phyloP scores from a whole-genome alignment of 2,888 invertebrate genomes.

The Macrosiphum euphorbiae region DNA sequence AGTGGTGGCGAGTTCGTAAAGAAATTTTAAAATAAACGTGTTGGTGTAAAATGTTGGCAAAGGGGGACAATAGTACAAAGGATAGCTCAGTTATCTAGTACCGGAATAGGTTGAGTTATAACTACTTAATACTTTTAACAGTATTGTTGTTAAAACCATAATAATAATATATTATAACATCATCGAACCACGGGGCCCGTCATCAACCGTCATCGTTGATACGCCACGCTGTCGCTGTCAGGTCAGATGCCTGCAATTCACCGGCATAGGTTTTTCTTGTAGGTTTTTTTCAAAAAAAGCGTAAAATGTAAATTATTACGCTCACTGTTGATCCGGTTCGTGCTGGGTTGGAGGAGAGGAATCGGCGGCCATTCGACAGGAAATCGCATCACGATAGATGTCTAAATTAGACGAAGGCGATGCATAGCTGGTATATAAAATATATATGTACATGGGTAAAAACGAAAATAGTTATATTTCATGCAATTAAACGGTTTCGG shows the following conservation, averaged over 20 bases:
- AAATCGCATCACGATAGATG: constrained; percentile 4
- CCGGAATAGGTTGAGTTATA: background rate
- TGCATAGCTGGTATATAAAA: background rate
- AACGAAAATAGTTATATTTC: constrained; percentile 13
- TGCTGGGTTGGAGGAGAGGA: background rate
- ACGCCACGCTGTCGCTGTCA: background rate
- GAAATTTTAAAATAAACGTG: background rate
- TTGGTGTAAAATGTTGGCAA: background rate
- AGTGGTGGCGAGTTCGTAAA: background rate
- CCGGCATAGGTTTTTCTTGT: background rate
- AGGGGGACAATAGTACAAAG: background rate
- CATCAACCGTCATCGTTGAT: background rate
- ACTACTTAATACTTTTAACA: background rate
- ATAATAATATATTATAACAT: background rate
- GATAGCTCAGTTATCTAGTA: background rate
- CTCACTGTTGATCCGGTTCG: background rate
- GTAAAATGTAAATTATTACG: background rate
- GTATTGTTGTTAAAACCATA: background rate
- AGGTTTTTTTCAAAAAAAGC: background rate
- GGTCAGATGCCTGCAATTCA: background rate
- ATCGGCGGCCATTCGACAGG: background rate
- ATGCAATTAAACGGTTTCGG: constrained; percentile 28
- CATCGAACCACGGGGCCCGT: background rate
- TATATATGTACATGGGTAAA: background rate
- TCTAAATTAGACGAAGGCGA: constrained; percentile 22